Evolutionary conservation across 2,888 invertebrate species (phyloP).

Genomic region (Aelia acuminata): DNA sequence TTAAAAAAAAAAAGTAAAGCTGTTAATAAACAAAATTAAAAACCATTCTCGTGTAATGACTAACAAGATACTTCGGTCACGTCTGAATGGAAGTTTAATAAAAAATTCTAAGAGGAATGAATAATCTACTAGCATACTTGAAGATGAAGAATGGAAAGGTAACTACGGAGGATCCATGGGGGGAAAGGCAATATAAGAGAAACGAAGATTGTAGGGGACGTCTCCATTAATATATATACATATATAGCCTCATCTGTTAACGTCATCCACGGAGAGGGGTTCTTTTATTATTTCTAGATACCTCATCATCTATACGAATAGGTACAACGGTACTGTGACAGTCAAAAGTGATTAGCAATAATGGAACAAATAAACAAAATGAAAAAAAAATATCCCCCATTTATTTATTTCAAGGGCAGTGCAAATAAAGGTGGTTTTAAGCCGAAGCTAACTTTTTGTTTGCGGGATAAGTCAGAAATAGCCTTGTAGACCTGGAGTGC

Average conservation of each 20-base stretch:
- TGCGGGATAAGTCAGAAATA: no score
- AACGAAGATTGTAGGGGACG: not conserved
- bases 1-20: not conserved
- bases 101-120: constrained; percentile 14
- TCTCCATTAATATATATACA: not conserved
- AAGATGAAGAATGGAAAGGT: not conserved
- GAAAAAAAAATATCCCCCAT: not conserved
- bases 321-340: not conserved
- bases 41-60: not conserved
- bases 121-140: not conserved
- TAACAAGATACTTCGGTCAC: not conserved
- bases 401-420: no score
- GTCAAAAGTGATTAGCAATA: not conserved
- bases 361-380: not conserved
- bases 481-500: no score
- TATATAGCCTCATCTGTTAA: constrained; percentile 17
- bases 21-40: not conserved
- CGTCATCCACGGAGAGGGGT: not conserved
- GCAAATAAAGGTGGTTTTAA: no score
- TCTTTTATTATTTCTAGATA: not conserved
- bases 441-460: no score
- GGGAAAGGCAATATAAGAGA: constrained; percentile 19
- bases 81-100: not conserved
- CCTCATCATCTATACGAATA: not conserved
- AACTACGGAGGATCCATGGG: not conserved